Base-by-base conservation (phyloP, 1,140 invertebrate species). In the Apolygus lucorum region DNA sequence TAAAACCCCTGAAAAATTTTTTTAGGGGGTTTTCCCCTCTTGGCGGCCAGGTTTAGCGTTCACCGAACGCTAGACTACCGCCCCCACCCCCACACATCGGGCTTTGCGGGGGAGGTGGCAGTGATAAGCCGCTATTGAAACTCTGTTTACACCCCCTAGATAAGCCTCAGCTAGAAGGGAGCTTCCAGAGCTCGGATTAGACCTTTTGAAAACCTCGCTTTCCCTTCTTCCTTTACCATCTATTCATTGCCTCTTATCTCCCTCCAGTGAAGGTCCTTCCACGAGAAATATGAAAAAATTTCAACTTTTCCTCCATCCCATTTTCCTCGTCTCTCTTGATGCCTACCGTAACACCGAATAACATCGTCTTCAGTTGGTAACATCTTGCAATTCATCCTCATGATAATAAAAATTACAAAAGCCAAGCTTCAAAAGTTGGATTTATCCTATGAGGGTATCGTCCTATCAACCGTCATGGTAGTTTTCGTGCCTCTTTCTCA, bases 111-210 rank as follows among this genome's bases (percentile, higher is more conserved):
- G 34, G 34, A 49, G 34, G 17, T 11, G n/a, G n/a, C n/a, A 49
- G 34, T 49, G 34, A 49, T 49, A 49, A 49, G 34, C 34, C 34
- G 34, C 34, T 49, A 49, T 49, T 49, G 34, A 49, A 49, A 49
- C 34, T 17, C 34, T 49, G 34, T 49, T 49, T 49, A 49, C 34
- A 49, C 34, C 34, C 34, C 17, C 34, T 17, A 49, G 34, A 49
- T 49, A 49, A 49, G 34, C 34, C 17, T 49, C 17, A 17, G 8
- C 34, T 49, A 17, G 8, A 17, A 17, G 34, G 17, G 34, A 49
- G 34, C 34, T 8, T 17, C 17, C 8, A 8, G 8, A 17, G 34
- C 34, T 49, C 34, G 34, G 34, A 49, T 49, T 49, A 49, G 34
- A 49, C 34, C 34, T 49, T 49, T 49, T 49, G 34, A 49, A 49